Conservation (phyloP, 2,113 vertebrate genomes). For the Cnemophilus loriae region DNA sequence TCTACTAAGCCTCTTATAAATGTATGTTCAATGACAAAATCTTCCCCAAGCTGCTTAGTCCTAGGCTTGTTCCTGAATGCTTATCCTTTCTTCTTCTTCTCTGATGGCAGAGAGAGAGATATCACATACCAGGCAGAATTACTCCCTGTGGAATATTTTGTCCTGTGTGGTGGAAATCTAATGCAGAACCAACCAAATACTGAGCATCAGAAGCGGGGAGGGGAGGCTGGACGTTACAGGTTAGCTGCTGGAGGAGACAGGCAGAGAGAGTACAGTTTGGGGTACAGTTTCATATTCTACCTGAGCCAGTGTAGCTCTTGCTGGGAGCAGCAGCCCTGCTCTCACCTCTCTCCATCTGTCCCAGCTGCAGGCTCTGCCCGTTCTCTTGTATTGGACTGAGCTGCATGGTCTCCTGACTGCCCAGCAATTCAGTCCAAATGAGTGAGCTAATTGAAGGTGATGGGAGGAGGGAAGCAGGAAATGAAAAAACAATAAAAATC, state of each 20-base stretch:
- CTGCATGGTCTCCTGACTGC: not conserved
- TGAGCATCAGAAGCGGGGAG: rapidly evolving
- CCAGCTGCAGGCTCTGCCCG: not conserved
- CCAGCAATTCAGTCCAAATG: not conserved
- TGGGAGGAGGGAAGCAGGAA: not conserved
- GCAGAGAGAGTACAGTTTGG: not conserved
- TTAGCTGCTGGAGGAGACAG: not conserved
- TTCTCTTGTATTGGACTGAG: not conserved
- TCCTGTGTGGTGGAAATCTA: not conserved
- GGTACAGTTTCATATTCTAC: not conserved
- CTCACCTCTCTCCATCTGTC: not conserved
- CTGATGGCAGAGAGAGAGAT: not conserved
- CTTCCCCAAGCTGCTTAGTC: not conserved
- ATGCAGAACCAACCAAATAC: not conserved
- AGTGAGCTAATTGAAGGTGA: not conserved
- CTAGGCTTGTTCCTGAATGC: not conserved
- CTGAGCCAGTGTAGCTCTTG: not conserved
- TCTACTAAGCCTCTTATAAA: not conserved
- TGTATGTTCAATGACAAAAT: not conserved
- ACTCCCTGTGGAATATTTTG: not conserved
- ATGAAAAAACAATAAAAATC: not conserved
- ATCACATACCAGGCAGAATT: not conserved
- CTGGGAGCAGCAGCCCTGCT: not conserved
- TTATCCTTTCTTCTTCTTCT: not conserved
- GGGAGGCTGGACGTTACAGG: not conserved